A percentile compares a stretch with the other conserved stretches of the same genome.
Conservation (phyloP, 2,113 vertebrate species). For the Lepisosteus oculatus region DNA sequence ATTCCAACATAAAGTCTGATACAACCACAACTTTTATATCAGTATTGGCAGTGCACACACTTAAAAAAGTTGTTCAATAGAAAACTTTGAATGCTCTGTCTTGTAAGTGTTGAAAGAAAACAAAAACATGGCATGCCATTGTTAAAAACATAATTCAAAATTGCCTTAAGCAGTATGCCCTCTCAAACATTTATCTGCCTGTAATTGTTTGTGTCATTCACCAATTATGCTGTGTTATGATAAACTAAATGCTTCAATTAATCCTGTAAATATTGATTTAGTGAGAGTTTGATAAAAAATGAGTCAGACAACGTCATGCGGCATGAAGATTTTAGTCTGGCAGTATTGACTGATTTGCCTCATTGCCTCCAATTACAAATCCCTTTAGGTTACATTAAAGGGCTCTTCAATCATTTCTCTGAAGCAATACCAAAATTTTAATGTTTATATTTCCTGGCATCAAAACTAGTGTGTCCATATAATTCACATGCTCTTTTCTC, state of each 20-base stretch:
- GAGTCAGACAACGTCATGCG: slow-evolving; percentile 29
- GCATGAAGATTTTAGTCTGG: slow-evolving; percentile 42
- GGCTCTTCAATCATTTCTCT: slow-evolving; percentile 46
- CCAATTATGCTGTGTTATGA: slow-evolving; percentile 31
- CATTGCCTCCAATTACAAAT: slow-evolving; percentile 61
- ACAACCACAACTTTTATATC: no score
- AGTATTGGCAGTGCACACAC: no score
- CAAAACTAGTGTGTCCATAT: slow-evolving; percentile 17
- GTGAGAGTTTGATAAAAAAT: slow-evolving; percentile 51
- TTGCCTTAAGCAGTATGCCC: not conserved
- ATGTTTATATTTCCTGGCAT: slow-evolving; percentile 32
- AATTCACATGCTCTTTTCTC: slow-evolving; percentile 33
- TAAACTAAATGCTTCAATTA: slow-evolving; percentile 45
- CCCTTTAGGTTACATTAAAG: slow-evolving; percentile 49
- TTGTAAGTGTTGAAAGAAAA: no score
- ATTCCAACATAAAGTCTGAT: no score
- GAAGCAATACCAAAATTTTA: slow-evolving; percentile 34
- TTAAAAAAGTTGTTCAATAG: no score
- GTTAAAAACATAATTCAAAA: not conserved
- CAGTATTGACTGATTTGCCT: slow-evolving; percentile 58
- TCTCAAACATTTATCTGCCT: slow-evolving; percentile 15
- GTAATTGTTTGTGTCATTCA: slow-evolving; percentile 31
- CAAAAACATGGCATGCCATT: no score
- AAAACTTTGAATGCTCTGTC: no score
- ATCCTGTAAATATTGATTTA: slow-evolving; percentile 61